Evolutionary conservation across 2,888 invertebrate genomes (phyloP).

Genomic region (Steinernema scapterisci): DNA sequence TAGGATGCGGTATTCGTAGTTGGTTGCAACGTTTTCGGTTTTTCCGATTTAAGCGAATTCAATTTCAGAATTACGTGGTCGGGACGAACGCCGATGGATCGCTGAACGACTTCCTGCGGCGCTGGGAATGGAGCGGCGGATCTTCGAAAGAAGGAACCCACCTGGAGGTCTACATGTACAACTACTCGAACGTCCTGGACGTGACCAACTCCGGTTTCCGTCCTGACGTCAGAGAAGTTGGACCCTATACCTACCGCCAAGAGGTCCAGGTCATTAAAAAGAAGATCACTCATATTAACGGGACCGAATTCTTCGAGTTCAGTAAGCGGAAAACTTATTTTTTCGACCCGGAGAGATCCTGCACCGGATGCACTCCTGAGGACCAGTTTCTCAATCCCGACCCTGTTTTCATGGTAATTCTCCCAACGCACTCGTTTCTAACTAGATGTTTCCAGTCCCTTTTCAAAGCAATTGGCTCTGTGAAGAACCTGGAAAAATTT

Average conservation of each 20-base stretch:
- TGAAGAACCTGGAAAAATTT: not conserved
- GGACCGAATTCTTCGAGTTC: conserved; percentile 17
- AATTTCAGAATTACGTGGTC: conserved; percentile 12
- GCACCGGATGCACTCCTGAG: conserved; percentile 21
- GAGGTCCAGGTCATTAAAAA: not conserved
- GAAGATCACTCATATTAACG: not conserved
- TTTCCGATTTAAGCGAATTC: conserved; percentile 33
- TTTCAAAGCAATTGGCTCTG: conserved; percentile 1
- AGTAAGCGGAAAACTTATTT: not conserved
- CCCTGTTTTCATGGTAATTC: conserved; percentile 29
- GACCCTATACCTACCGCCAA: conserved; percentile 33
- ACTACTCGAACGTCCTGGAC: conserved; percentile 35
- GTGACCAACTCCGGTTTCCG: conserved; percentile 23
- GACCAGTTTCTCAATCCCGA: conserved; percentile 28
- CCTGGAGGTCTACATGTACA: conserved; percentile 34
- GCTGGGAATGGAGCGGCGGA: conserved; percentile 2
- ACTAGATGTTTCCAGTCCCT: too few relatives aligned
- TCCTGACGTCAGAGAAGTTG: conserved; percentile 34
- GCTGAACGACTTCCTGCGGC: conserved; percentile 15
- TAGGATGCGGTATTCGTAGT: not conserved
- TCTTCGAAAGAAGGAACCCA: not conserved
- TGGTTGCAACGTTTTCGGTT: conserved; percentile 22
- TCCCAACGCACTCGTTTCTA: not conserved
- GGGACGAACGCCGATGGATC: conserved; percentile 12
- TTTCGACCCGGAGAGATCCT: conserved; percentile 29